Base-by-base conservation (phyloP, 1,140 invertebrate species). In the Drosophila lacteicornis region DNA sequence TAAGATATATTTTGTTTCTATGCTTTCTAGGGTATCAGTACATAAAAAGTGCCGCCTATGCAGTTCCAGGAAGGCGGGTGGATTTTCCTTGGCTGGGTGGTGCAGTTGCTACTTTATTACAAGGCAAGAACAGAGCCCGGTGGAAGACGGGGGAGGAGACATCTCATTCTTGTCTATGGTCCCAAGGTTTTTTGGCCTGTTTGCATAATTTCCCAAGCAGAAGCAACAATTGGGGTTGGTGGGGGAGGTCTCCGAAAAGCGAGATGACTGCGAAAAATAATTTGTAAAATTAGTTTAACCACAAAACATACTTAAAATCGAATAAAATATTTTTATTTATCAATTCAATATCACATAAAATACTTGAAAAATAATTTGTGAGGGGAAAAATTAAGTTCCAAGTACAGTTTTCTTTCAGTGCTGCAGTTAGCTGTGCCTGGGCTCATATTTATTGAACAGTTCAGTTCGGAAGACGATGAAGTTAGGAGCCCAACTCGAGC, bases 131-230 rank as follows among this genome's bases (percentile, higher is more conserved):
- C 60, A 57, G 63, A 65, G 68, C 59, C 42, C 30, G 30, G 40
- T 40, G 40, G 17, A 46, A 46, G 57, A 17, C 53, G 65, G 42
- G 17, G 60, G 49, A 78, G 63, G 61, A 71, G 70, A 75, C 70
- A 75, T 63, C 58, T 62, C 49, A 62, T 53, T 75, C 57, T 61
- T 53, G 57, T 75, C 78, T 53, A 40, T 67, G 61, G 68, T 33
- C 22, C 46, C 40, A 42, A 27, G 46, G 57, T 58, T 78, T 80
- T 68, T 83, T 61, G 45, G 58, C 58, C 79, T 86, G 60, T 79
- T 75, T 87, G 82, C 79, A 86, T 87, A 87, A 86, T 86, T 81
- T 82, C 55, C 75, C 74, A 68, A 71, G 65, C 79, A 63, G 62
- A 79, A 82, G 83, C 83, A 86, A 86, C 82, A 86, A 87, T 79